Evolutionary conservation across 2,797 vertebrate genomes (phyloP), one percentile per base, ranked within the genome.

Genomic region (Gambusia yucatana): DNA sequence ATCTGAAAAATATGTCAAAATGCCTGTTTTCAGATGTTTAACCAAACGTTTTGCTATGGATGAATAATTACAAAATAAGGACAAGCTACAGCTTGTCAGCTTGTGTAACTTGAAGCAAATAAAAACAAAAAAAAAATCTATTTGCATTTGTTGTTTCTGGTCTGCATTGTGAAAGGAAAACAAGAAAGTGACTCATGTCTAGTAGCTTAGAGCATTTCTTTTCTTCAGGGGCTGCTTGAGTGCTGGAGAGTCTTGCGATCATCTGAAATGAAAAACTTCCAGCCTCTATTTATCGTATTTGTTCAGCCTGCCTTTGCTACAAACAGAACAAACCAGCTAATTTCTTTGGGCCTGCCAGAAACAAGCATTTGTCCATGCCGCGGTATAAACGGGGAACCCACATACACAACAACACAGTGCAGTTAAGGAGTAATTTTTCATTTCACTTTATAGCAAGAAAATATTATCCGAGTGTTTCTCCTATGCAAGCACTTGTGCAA

Each of bases 371-470:
- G 86, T 92, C 84, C 74, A 73, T 82, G 85, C 84, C 86, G 44
- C 82, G 79, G 85, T 86, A 88, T 93, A 89, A 90, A 88, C 85
- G 89, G 74, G 85, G 87, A 88, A 85, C 52, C 52, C 69, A 85
- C 50, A 20, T 14, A 85, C 82, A 89, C 82, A 90, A 82, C 46
- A 73, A 77, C 71, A 79, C 44, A 72, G 65, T 74, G 82, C 69
- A 80, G 79, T 78, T 82, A 73, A 81, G 86, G 73, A 88, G 77
- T 89, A 80, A 76, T 73, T 76, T 79, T 88, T 89, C 77, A 86
- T 84, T 82, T 72, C 81, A 81, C 85, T 86, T 86, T 82, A 72
- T 82, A 82, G 87, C 83, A 89, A 79, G 91, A 87, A 86, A 25
- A 89, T 73, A 84, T 87, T 44, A 84, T 75, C 9, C 43, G 44